phyloP scores from a whole-genome alignment of 2,797 vertebrate species.

The Mus caroli region DNA sequence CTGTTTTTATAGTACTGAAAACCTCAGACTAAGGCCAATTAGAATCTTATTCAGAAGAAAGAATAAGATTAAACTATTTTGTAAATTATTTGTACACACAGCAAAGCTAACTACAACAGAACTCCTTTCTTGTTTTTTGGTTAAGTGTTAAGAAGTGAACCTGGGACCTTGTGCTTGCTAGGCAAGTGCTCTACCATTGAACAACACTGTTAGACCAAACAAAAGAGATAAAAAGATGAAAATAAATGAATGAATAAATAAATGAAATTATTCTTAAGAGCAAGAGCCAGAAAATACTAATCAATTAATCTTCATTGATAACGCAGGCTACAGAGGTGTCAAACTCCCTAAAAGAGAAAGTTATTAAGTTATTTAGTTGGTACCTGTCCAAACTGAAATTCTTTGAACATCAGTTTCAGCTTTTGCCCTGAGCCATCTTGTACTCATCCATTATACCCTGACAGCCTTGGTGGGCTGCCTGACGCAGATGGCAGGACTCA shows the following conservation, averaged over 20 bases:
- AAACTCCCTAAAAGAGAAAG: constrained; percentile 70
- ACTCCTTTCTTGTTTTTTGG: not conserved
- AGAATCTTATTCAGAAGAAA: not conserved
- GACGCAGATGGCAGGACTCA: constrained; percentile 37
- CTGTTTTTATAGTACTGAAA: constrained; percentile 55
- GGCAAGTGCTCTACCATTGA: not conserved
- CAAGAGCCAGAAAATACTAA: constrained; percentile 32
- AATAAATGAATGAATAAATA: not conserved
- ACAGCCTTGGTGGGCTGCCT: constrained; percentile 51
- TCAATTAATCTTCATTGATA: constrained; percentile 58
- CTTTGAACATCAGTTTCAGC: constrained; percentile 56
- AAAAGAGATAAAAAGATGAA: constrained; percentile 44
- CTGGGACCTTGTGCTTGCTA: not conserved
- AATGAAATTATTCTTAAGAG: not conserved
- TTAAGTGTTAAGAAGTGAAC: not conserved
- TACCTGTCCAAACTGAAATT: constrained; percentile 30
- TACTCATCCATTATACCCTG: constrained; percentile 33
- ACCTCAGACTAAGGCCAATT: not conserved
- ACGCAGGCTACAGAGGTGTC: constrained; percentile 56
- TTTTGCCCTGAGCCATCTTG: constrained; percentile 63
- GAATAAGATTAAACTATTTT: constrained; percentile 8
- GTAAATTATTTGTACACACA: constrained; percentile 13
- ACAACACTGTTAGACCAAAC: not conserved
- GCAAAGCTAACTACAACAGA: constrained; percentile 11
- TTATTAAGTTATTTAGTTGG: constrained; percentile 6